phyloP scores from a whole-genome alignment of 2,888 invertebrate species.

The Watsonalla binaria region DNA sequence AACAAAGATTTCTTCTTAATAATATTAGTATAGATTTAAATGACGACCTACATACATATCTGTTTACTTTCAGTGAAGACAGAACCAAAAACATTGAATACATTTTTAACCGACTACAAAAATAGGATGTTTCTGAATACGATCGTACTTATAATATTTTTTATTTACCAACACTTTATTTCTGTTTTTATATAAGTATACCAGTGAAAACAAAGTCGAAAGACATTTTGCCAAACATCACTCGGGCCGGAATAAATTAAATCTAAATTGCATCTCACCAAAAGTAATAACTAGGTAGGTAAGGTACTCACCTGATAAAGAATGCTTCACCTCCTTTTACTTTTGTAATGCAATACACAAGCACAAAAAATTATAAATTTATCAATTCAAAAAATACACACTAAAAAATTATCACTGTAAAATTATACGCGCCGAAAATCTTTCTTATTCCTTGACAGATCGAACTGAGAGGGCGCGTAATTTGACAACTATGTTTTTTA shows the following conservation, averaged over 20 bases:
- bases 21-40: too few relatives aligned
- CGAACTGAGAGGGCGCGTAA: not conserved
- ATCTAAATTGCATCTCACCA: not conserved
- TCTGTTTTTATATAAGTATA: too few relatives aligned
- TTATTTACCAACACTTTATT: too few relatives aligned
- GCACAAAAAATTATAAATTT: slow-evolving; percentile 23
- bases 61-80: too few relatives aligned
- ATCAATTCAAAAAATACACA: slow-evolving; percentile 16
- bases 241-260: not conserved
- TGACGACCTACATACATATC: too few relatives aligned
- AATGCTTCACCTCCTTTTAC: slow-evolving; percentile 66
- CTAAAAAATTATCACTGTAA: slow-evolving; percentile 11
- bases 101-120: too few relatives aligned
- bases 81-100: too few relatives aligned
- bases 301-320: slow-evolving; percentile 54
- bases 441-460: not conserved
- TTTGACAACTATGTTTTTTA: slow-evolving; percentile 18
- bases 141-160: too few relatives aligned
- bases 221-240: too few relatives aligned
- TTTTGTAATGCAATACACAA: slow-evolving; percentile 42
- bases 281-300: slow-evolving; percentile 29
- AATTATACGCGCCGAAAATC: slow-evolving; percentile 14
- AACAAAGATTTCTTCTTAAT: too few relatives aligned
- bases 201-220: too few relatives aligned
- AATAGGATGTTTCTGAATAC: too few relatives aligned